Base-by-base conservation (phyloP, 1,140 invertebrate species). In the Ceratina australensis region DNA sequence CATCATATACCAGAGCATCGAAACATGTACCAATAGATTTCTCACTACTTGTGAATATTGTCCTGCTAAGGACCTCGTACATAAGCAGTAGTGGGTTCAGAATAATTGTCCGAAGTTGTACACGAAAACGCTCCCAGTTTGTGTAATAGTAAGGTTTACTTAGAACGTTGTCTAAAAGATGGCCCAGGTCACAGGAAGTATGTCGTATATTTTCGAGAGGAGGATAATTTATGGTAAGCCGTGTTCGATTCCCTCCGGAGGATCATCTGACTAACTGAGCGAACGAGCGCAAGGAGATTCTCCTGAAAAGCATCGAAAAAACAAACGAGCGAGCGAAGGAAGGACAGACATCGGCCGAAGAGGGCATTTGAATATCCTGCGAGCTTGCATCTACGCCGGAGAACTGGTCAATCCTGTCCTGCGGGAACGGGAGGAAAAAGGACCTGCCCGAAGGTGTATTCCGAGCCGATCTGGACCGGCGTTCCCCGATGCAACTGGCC, bases 381-480 rank as follows among this genome's bases (percentile, higher is more conserved):
- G 73, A 78, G 26, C 74, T 71, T 68, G 56, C 69, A 50, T 73
- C 33, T 42, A 5, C 56, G 72, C 16, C 64, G 26, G 49, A 72
- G 76, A 83, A 83, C 76, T 83, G 82, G 82, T 83, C 82, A 83
- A 83, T 83, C 82, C 82, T 83, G 82, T 83, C 82, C 72, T 78
- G 47, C 72, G 76, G 59, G 82, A 49, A 65, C 67, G 59, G 52
- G 67, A 79, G 80, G 71, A 83, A 82, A 77, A 83, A 83, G 81
- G 69, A 82, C 80, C 61, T 79, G 78, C 50, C 64, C 26, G 59
- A 69, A 57, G 49, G 50, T 65, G 72, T 74, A 69, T 54, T 56
- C 60, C 75, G 47, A 57, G 66, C 66, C 42, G 52, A 67, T 67
- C 57, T 68, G 54, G 56, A 52, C 63, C 68, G 28, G 28, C 68